Conservation (phyloP, 2,888 invertebrate genomes). For the Gasteruption jaculator region DNA sequence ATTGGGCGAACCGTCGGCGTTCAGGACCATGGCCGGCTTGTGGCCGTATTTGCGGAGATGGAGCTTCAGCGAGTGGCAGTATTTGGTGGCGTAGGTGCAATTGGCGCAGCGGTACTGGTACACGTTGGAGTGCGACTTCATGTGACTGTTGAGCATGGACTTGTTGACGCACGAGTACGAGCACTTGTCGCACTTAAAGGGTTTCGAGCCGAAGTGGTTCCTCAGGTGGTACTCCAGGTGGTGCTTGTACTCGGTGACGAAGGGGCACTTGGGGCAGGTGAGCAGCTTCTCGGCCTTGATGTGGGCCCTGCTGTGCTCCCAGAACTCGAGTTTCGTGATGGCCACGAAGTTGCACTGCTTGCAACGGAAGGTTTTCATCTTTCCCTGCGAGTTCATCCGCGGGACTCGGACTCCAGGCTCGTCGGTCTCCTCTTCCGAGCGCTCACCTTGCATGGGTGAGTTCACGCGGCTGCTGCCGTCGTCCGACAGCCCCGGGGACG, state of each 20-base stretch:
- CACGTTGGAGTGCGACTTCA: conserved; percentile 90
- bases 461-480: conserved; percentile 40
- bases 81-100: conserved; percentile 95
- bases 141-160: conserved; percentile 97
- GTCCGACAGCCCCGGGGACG: conserved; percentile 26
- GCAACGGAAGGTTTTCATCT: conserved; percentile 86
- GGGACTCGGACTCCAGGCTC: conserved; percentile 61
- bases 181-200: conserved; percentile 89
- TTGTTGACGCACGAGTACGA: conserved; percentile 93
- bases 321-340: conserved; percentile 85
- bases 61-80: conserved; percentile 93
- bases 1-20: conserved; percentile 85
- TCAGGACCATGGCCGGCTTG: conserved; percentile 83
- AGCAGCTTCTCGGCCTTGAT: conserved; percentile 91
- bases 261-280: conserved; percentile 88
- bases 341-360: conserved; percentile 86
- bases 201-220: conserved; percentile 93
- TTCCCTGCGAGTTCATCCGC: conserved; percentile 73
- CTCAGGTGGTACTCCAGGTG: conserved; percentile 95
- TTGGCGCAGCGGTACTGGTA: conserved; percentile 91
- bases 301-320: conserved; percentile 88
- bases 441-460: conserved; percentile 27
- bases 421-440: conserved; percentile 47
- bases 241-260: conserved; percentile 98
- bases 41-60: conserved; percentile 92